Base-by-base conservation (phyloP, 2,113 vertebrate genomes). In the Parus major region DNA sequence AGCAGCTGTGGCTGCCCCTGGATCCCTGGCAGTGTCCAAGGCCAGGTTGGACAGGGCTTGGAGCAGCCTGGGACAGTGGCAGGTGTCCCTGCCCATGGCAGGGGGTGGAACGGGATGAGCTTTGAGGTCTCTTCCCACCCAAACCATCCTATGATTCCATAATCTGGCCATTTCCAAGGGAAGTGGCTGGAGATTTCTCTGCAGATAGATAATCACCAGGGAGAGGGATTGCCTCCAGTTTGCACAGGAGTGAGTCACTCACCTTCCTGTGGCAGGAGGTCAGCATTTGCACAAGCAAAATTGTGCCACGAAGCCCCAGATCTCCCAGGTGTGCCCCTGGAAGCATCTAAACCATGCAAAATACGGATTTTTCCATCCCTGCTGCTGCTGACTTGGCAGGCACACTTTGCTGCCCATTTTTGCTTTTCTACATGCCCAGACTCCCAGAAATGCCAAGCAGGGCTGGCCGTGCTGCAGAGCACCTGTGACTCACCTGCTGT, bases 231-330 rank as follows among this genome's bases (percentile, higher is more conserved):
- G 65, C 82, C 84, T 87, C 49, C 35, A 35, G 55, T 85, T 93
- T 70, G 39, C 87, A 87, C 17, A 36, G 68, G 9, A 77, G 33
- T 94, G 96, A 96, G 68, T 97, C 95, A 97, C 79, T 73, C 75
- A 16, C 82, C 75, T 96, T 97, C 96, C 96, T 95, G 92, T 4
- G 33, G 78, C 44, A 88, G 93, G 33, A 97, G 82, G 91, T 39
- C 39, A 1, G 21, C 1, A 0, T 59, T 61, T 53, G 3, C 7
- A 3, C 2, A 2, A 80, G 29, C 3, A 17, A 28, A 61, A 10
- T 7, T 3, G 2, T 7, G 3, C 35, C 70, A 5, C 0, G 0
- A 46, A 63, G 14, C 11, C 69, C n/a, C 28, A 59, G 11, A 21
- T 27, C 28, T 36, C 20, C 16, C n/a, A 12, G n/a, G 16, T 14